phyloP scores from a whole-genome alignment of 2,888 invertebrate species.

The Drosophila kokeensis region DNA sequence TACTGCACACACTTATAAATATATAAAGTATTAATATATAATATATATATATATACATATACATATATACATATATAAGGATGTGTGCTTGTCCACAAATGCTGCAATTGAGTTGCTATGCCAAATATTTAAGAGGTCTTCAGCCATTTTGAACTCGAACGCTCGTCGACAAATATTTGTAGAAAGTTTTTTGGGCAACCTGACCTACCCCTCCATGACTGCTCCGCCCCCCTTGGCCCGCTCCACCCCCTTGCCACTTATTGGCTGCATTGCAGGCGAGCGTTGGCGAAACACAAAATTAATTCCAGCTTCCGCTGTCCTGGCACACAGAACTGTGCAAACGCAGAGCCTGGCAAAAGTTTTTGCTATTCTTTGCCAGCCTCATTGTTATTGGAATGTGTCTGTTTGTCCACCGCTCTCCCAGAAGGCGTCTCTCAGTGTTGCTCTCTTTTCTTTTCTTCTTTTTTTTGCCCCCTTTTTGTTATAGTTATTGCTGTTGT shows the following conservation, averaged over 20 bases:
- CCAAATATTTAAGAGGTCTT: slow-evolving; percentile 33
- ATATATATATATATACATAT: background rate
- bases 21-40: background rate
- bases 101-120: slow-evolving; percentile 39
- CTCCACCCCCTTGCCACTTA: background rate
- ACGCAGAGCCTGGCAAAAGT: slow-evolving; percentile 43
- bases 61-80: background rate
- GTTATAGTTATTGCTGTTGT: slow-evolving; percentile 67
- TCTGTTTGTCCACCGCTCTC: slow-evolving; percentile 13
- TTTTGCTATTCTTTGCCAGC: slow-evolving; percentile 53
- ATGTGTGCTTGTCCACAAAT: slow-evolving; percentile 9
- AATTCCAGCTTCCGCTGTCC: slow-evolving; percentile 70
- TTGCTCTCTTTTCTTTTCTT: slow-evolving; percentile 7
- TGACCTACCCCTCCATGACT: slow-evolving; percentile 13
- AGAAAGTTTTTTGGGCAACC: slow-evolving; percentile 51
- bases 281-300: slow-evolving; percentile 70
- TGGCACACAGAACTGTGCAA: slow-evolving; percentile 29
- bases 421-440: background rate
- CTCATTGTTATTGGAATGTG: slow-evolving; percentile 73
- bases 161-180: slow-evolving; percentile 67
- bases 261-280: slow-evolving; percentile 39
- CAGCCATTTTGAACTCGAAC: slow-evolving; percentile 46
- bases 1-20: background rate
- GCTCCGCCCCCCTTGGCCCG: background rate
- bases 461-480: slow-evolving; percentile 49